These are phyloP conservation scores for Apocrypta bakeri DNA, from an alignment of 1,140 invertebrate genomes.

Conservation along the genomic window DNA sequence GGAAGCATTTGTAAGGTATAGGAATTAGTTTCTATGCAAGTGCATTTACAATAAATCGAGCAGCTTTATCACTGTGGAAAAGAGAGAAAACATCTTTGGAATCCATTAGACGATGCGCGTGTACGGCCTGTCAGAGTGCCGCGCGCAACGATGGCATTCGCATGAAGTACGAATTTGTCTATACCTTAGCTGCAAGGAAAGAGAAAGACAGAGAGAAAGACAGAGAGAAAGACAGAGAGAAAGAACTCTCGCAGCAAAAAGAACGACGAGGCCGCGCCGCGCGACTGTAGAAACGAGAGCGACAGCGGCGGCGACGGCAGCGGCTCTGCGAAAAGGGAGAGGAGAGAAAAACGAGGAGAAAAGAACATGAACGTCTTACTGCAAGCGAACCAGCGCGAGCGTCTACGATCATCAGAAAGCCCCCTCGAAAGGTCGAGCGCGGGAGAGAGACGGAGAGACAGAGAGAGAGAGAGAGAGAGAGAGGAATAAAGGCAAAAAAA, in stretches of 20 bases:
- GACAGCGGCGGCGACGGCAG: constrained; percentile 13
- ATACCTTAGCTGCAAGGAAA: constrained; percentile 24
- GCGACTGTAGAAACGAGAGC: background rate
- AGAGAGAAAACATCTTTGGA: constrained; percentile 36
- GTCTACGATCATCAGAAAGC: constrained; percentile 47
- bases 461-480: background rate
- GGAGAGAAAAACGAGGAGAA: constrained; percentile 34
- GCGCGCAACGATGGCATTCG: background rate
- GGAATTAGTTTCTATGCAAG: too few species aligned
- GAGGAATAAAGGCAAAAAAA: constrained; percentile 23
- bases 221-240: constrained; percentile 41
- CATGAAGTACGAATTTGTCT: constrained; percentile 50
- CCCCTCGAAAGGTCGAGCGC: constrained; percentile 36
- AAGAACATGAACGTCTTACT: constrained; percentile 50
- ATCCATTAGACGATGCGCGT: constrained; percentile 14
- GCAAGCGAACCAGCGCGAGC: constrained; percentile 10
- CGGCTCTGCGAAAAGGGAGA: background rate
- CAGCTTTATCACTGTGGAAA: background rate
- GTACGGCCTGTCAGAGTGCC: background rate
- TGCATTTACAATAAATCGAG: background rate
- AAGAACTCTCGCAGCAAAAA: background rate
- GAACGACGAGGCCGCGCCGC: background rate
- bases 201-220: background rate
- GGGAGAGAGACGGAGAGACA: too few species aligned
- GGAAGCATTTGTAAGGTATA: too few species aligned